Conservation (phyloP, 2,888 invertebrate genomes). For the Hydriomena furcata region DNA sequence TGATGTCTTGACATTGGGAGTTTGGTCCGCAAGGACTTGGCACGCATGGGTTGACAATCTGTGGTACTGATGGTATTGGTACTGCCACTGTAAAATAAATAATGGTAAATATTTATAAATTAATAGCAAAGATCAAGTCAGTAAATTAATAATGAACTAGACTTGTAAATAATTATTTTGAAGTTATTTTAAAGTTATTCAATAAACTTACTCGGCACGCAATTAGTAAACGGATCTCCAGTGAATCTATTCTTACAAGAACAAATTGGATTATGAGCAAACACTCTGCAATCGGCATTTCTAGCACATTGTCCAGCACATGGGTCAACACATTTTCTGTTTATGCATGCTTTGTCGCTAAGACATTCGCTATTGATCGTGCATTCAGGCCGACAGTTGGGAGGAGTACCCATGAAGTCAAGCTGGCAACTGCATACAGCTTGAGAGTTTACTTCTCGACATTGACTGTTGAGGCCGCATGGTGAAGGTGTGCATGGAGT, state of each 20-base stretch:
- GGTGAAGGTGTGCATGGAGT: constrained; percentile 88
- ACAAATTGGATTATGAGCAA: constrained; percentile 92
- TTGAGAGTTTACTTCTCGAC: constrained; percentile 86
- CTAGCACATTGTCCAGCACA: constrained; percentile 91
- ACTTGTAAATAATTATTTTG: too few species aligned
- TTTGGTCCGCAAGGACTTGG: constrained; percentile 92
- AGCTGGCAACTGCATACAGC: constrained; percentile 89
- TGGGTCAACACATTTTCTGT: constrained; percentile 90
- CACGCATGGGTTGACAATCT: constrained; percentile 84
- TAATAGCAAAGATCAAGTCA: too few species aligned
- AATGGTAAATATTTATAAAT: background rate
- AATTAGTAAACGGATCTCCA: constrained; percentile 89
- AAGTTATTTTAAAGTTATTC: background rate
- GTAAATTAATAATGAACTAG: too few species aligned
- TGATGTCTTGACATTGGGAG: constrained; percentile 87
- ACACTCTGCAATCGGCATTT: constrained; percentile 90
- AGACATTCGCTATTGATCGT: constrained; percentile 91
- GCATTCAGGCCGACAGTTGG: constrained; percentile 92
- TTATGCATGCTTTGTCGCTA: constrained; percentile 89
- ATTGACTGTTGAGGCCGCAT: constrained; percentile 91
- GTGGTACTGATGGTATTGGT: constrained; percentile 49
- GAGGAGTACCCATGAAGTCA: constrained; percentile 89
- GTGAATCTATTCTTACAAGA: constrained; percentile 88
- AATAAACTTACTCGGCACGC: constrained; percentile 74
- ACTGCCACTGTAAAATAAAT: constrained; percentile 48